A percentile compares a stretch with the other conserved stretches of the same genome.
Conservation (phyloP, 2,113 vertebrate species). For the Thalassoma bifasciatum region DNA sequence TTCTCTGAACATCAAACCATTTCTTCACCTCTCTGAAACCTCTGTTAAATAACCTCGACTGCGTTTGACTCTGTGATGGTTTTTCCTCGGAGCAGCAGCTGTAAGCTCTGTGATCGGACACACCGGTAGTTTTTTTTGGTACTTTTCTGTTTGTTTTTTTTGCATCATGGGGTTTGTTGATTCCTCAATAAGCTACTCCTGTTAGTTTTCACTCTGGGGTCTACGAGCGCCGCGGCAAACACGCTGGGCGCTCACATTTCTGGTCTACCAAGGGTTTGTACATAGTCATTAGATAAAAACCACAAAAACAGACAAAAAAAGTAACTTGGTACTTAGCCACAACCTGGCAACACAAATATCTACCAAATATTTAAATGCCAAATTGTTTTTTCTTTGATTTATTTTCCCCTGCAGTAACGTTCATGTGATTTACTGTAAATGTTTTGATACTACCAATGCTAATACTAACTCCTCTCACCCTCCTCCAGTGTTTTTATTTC, state of each 20-base stretch:
- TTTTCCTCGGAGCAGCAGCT: neutral
- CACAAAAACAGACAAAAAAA: neutral
- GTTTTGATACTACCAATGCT: constrained; percentile 68
- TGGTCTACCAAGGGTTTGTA: constrained; percentile 71
- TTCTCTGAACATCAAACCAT: neutral
- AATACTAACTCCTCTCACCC: constrained; percentile 65
- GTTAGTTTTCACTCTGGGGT: constrained; percentile 19
- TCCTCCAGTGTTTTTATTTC: constrained; percentile 44
- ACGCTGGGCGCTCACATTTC: constrained; percentile 26
- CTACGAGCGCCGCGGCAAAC: neutral
- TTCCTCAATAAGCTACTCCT: constrained; percentile 61
- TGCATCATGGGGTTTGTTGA: neutral
- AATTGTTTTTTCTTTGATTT: constrained; percentile 53
- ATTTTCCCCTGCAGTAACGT: constrained; percentile 21
- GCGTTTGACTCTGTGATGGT: neutral
- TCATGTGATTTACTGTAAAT: constrained; percentile 62
- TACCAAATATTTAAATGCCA: constrained; percentile 87
- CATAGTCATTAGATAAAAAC: constrained; percentile 58
- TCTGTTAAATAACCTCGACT: neutral
- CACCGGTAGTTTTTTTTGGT: constrained; percentile 24
- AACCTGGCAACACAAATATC: constrained; percentile 68
- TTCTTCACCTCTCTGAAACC: neutral
- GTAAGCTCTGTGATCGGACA: constrained; percentile 41
- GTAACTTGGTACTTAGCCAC: constrained; percentile 69
- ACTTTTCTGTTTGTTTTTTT: constrained; percentile 7